Base-by-base conservation (phyloP, 1,140 invertebrate species). In the Venturia canescens region DNA sequence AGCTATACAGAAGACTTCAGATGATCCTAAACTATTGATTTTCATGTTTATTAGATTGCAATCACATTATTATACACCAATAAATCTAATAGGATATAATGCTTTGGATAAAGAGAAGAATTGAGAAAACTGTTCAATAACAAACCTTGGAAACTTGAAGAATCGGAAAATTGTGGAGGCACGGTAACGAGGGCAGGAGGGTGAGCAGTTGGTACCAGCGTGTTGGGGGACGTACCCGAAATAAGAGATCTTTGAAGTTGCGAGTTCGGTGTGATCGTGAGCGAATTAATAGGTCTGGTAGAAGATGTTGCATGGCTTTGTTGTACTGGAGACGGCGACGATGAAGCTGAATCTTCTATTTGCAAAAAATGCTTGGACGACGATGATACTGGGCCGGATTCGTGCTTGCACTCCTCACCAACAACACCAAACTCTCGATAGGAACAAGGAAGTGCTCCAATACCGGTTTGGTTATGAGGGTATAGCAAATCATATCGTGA, bases 181-280 rank as follows among this genome's bases (percentile, higher is more conserved):
- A 84, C 50, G 29, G 71, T 87, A 29, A 86, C 67, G 3, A 63
- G 26, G 9, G 75, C 29, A 26, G 75, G 15, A 27, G 66, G 75
- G 23, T 77, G 53, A 63, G 63, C 44, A 0, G 13, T 29, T 11
- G 72, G 31, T 60, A 60, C 5, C 6, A 60, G 13, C 29, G 0
- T 86, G 80, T 78, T 87, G 83, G 70, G 87, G 79, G 7, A 82
- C 4, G 86, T 82, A 50, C 83, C 82, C 23, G 87, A 75, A 21
- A 3, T 84, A 18, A 70, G 87, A 21, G 60, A 26, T 15, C 86
- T 84, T 18, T 87, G 82, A 48, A 78, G 86, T 31, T 86, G 74
- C 18, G 87, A 38, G 23, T 69, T 83, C 23, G 87, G 78, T 1
- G 86, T 81, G 38, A 86, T 80, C 9, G 87, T 82, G 23, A 87